These are phyloP conservation scores for Phaethornis superciliosus DNA, from an alignment of 2,113 vertebrate species.

Conservation along the genomic window DNA sequence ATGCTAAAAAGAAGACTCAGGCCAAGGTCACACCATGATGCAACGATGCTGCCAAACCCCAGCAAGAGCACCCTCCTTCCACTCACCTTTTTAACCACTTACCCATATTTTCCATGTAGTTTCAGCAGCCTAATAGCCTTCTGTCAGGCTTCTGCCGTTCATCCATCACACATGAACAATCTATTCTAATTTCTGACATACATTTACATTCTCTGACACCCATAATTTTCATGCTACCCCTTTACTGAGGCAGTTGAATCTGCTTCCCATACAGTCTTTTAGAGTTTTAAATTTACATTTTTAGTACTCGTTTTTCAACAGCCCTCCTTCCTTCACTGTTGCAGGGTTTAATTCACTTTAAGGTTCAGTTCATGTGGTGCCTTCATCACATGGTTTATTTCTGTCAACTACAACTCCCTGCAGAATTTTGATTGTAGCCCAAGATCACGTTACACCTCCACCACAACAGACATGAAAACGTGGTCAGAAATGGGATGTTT, in stretches of 20 bases:
- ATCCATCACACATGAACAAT: neutral
- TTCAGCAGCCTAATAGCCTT: neutral
- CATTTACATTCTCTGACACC: constrained; percentile 36
- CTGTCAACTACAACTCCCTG: neutral
- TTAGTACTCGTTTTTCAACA: constrained; percentile 24
- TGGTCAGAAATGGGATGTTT: neutral
- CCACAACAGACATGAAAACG: neutral
- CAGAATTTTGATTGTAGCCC: neutral
- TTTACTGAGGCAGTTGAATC: constrained; percentile 49
- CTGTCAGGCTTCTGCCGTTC: constrained; percentile 28
- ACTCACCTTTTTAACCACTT: constrained; percentile 1
- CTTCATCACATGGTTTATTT: constrained; percentile 8
- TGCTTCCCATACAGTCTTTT: neutral
- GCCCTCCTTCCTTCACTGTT: neutral
- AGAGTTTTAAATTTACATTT: constrained; percentile 31
- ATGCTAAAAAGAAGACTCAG: neutral
- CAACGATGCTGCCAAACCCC: neutral
- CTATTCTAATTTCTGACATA: constrained; percentile 21
- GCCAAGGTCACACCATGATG: neutral
- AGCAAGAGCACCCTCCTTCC: neutral
- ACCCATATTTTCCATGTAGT: neutral
- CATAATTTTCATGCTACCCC: constrained; percentile 43
- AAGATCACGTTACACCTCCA: neutral
- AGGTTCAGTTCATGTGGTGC: constrained; percentile 14
- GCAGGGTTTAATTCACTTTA: constrained; percentile 54